Conservation (phyloP, 2,113 vertebrate species). For the Hippocampus guttulatus region DNA sequence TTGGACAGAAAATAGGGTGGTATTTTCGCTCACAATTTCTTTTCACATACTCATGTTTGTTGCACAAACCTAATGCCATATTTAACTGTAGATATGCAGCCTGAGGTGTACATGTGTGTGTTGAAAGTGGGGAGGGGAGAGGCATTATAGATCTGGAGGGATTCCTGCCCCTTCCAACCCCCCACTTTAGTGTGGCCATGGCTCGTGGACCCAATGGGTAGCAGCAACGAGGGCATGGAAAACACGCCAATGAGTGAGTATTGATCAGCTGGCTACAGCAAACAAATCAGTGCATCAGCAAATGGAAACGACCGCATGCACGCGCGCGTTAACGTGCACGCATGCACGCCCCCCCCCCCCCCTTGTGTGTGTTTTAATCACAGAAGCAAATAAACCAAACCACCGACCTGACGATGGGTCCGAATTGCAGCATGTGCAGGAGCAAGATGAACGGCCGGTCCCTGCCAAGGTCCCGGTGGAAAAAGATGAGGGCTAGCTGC, state of each 20-base stretch:
- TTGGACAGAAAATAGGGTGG: no score
- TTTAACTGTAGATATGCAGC: no score
- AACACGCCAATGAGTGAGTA: background rate
- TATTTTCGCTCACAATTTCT: no score
- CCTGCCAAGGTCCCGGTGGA: conserved; percentile 90
- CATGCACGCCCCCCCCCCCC: background rate
- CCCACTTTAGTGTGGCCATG: no score
- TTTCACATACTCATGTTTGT: no score
- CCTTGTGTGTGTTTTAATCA: background rate
- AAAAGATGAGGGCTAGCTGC: conserved; percentile 91
- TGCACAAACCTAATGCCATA: no score
- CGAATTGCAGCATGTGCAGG: conserved; percentile 91
- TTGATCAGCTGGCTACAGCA: background rate
- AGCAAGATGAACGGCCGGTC: conserved; percentile 90
- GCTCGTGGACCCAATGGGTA: no score
- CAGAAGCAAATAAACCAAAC: background rate
- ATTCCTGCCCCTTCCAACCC: no score
- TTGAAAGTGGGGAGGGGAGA: no score
- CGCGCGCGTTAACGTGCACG: no score
- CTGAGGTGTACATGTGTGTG: no score
- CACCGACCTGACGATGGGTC: conserved; percentile 88
- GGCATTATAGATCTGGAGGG: no score
- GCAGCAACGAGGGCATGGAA: background rate
- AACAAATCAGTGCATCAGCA: background rate
- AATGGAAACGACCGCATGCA: background rate